phyloP scores from a whole-genome alignment of 2,797 vertebrate genomes.

The Podarcis lilfordi region DNA sequence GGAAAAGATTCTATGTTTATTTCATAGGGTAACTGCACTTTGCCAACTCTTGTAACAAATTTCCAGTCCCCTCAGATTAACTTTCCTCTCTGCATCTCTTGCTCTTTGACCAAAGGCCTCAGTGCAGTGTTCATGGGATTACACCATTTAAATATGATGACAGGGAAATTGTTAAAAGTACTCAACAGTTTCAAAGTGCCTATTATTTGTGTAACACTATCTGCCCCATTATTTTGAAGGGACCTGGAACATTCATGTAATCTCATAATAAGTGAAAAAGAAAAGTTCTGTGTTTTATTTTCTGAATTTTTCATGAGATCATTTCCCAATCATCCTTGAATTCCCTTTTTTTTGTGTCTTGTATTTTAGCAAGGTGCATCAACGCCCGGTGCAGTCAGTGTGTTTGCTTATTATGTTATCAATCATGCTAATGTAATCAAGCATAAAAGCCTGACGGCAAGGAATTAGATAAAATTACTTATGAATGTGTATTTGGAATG shows the following conservation, averaged over 20 bases:
- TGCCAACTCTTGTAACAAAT: background rate
- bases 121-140: background rate
- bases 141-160: background rate
- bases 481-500: slow-evolving; percentile 44
- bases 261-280: slow-evolving; percentile 36
- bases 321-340: slow-evolving; percentile 18
- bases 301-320: slow-evolving; percentile 43
- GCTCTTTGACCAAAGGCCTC: background rate
- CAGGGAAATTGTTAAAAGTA: slow-evolving; percentile 50
- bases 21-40: slow-evolving; percentile 29
- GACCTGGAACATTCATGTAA: slow-evolving; percentile 44
- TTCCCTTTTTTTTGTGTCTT: background rate
- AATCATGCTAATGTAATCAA: background rate
- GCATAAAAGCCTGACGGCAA: background rate
- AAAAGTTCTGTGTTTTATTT: slow-evolving; percentile 44
- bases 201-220: slow-evolving; percentile 31
- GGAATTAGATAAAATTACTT: fast-evolving
- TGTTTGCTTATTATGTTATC: background rate
- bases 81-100: background rate
- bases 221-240: slow-evolving; percentile 27
- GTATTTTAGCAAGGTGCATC: background rate
- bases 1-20: background rate
- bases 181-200: slow-evolving; percentile 49
- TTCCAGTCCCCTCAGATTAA: slow-evolving; percentile 1
- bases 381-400: background rate